Evolutionary conservation across 1,140 invertebrate species (phyloP).

Genomic region (Apis dorsata): DNA sequence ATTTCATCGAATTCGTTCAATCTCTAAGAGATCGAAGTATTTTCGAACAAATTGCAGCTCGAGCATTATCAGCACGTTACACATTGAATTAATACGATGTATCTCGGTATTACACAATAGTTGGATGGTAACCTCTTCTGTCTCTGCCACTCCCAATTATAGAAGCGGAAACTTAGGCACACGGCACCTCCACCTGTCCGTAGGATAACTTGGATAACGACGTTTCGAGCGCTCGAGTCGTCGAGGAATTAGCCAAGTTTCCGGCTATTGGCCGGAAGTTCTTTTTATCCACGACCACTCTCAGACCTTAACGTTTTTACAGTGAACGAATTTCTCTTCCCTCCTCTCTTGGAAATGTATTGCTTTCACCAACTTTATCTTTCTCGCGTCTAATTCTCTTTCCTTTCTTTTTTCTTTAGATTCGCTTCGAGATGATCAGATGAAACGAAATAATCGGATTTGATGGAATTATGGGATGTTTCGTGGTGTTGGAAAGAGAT

Average conservation of each 20-base stretch:
- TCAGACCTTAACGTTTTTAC: neutral
- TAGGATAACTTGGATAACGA: slow-evolving; percentile 43
- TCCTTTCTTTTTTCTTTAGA: neutral
- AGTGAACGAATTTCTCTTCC: neutral
- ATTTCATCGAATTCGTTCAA: neutral
- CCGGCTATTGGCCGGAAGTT: neutral
- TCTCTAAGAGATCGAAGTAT: neutral
- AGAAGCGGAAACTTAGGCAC: slow-evolving; percentile 37
- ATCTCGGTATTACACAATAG: slow-evolving; percentile 28
- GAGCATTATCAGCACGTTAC: slow-evolving; percentile 7
- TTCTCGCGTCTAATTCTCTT: neutral
- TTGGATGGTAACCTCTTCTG: neutral
- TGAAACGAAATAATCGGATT: too few species aligned
- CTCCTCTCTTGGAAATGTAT: neutral
- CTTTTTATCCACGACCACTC: neutral
- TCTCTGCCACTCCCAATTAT: slow-evolving; percentile 42
- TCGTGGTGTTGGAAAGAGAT: neutral
- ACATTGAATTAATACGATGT: slow-evolving; percentile 28
- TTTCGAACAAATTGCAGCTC: neutral
- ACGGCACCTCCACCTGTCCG: slow-evolving; percentile 7
- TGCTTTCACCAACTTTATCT: neutral
- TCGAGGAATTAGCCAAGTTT: slow-evolving; percentile 26
- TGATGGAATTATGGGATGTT: too few species aligned
- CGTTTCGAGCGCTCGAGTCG: slow-evolving; percentile 32
- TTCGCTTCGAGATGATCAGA: too few species aligned